phyloP scores from a whole-genome alignment of 2,888 invertebrate species.

The Hydraecia micacea region DNA sequence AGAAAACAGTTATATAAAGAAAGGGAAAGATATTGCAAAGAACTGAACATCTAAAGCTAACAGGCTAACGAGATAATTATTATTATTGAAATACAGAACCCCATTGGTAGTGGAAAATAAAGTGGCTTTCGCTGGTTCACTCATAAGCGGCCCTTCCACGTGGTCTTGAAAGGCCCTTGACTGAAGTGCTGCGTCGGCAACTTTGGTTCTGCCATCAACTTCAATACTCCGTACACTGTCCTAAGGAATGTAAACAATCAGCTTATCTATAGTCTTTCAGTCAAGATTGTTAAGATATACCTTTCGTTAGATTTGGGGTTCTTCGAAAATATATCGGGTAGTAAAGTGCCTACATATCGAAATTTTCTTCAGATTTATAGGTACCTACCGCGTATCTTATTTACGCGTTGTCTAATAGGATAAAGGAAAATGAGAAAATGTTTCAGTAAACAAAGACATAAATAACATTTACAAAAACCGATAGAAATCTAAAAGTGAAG shows the following conservation, averaged over 20 bases:
- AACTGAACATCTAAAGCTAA: background rate
- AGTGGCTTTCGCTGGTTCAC: slow-evolving; percentile 1
- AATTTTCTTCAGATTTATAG: background rate
- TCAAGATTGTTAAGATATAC: background rate
- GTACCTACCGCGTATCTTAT: background rate
- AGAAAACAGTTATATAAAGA: background rate
- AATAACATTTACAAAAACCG: background rate
- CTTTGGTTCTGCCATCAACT: slow-evolving; percentile 15
- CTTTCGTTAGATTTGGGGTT: background rate
- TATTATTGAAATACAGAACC: background rate
- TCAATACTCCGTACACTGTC: slow-evolving; percentile 16
- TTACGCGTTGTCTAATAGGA: background rate
- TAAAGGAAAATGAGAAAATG: background rate
- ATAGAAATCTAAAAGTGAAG: background rate
- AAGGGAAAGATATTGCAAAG: background rate
- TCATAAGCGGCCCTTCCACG: slow-evolving; percentile 2
- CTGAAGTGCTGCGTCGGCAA: slow-evolving; percentile 18
- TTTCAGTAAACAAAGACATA: background rate
- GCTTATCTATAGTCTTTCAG: too few relatives aligned
- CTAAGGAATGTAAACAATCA: background rate
- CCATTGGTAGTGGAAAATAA: background rate
- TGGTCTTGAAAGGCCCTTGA: slow-evolving; percentile 6
- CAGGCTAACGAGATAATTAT: background rate
- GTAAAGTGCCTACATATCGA: background rate
- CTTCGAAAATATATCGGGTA: background rate